Percentiles rank a stretch among this genome's conserved stretches.
Conservation (phyloP, 2,888 invertebrate genomes). For the Beris morrisii region DNA sequence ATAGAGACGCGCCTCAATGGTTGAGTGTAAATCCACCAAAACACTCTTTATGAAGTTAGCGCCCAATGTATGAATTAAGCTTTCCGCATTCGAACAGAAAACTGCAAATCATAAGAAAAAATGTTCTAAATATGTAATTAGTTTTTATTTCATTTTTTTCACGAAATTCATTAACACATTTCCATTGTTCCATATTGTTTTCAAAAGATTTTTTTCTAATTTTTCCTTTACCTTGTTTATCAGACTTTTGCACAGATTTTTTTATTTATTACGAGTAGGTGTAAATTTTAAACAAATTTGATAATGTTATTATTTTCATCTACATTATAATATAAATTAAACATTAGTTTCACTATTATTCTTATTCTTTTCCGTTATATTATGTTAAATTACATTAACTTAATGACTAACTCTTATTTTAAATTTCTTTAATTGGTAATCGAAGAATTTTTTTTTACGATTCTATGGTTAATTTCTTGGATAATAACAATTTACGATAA, state of each 20-base stretch:
- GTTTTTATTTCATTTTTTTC: slow-evolving; percentile 13
- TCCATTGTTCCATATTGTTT: not conserved
- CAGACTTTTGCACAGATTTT: slow-evolving; percentile 23
- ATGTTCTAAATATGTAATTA: slow-evolving; percentile 2
- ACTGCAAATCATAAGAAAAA: too few species aligned
- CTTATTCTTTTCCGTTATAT: not conserved
- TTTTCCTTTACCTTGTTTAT: not conserved
- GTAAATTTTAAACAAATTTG: slow-evolving; percentile 22
- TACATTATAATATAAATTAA: slow-evolving; percentile 1
- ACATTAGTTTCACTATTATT: not conserved
- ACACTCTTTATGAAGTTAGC: too few species aligned
- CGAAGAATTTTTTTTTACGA: too few species aligned
- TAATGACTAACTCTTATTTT: slow-evolving; percentile 5
- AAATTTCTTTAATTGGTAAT: too few species aligned
- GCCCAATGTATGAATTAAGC: too few species aligned
- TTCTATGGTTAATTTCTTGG: too few species aligned
- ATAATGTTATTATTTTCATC: slow-evolving; percentile 18
- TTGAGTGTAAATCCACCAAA: too few species aligned
- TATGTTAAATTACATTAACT: not conserved
- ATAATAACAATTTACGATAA: too few species aligned
- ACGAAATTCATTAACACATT: not conserved
- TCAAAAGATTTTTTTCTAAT: slow-evolving; percentile 10
- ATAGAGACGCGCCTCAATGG: too few species aligned
- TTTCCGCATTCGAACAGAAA: too few species aligned
- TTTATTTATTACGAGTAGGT: slow-evolving; percentile 2